A percentile compares a stretch with the other conserved stretches of the same genome.
phyloP scores from a whole-genome alignment of 2,888 invertebrate species.

The Volucella zonaria region DNA sequence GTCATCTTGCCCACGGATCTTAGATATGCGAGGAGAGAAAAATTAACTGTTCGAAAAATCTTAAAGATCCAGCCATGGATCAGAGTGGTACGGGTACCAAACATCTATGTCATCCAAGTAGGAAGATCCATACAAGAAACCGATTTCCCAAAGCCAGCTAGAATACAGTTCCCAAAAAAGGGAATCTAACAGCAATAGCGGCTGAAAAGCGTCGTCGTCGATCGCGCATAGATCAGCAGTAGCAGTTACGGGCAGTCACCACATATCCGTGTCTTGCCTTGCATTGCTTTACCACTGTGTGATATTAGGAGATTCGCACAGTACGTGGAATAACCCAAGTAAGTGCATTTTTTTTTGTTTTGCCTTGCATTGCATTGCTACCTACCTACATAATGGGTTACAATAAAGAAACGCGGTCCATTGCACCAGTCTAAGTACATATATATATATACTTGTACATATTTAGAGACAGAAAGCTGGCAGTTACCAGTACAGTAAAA shows the following conservation, averaged over 20 bases:
- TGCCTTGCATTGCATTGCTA: slow-evolving; percentile 18
- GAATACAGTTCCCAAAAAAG: slow-evolving; percentile 73
- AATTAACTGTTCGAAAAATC: slow-evolving; percentile 71
- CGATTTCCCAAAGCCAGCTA: slow-evolving; percentile 69
- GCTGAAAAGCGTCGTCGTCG: slow-evolving; percentile 26
- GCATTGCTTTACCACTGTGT: slow-evolving; percentile 41
- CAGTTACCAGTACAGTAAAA: slow-evolving; percentile 61
- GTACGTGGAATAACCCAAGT: slow-evolving; percentile 64
- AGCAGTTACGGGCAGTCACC: slow-evolving; percentile 49
- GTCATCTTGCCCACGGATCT: slow-evolving; percentile 60
- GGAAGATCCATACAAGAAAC: slow-evolving; percentile 53
- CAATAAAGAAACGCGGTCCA: slow-evolving; percentile 49
- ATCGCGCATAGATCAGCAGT: slow-evolving; percentile 40
- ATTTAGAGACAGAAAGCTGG: slow-evolving; percentile 47
- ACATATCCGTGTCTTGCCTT: slow-evolving; percentile 62
- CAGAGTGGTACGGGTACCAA: slow-evolving; percentile 58
- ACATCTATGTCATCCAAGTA: slow-evolving; percentile 72
- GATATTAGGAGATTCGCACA: slow-evolving; percentile 72
- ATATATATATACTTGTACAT: slow-evolving; percentile 46
- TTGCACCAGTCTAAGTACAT: slow-evolving; percentile 71
- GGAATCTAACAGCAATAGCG: slow-evolving; percentile 64
- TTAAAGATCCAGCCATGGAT: slow-evolving; percentile 66
- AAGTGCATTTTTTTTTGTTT: slow-evolving; percentile 56
- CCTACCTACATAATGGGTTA: slow-evolving; percentile 26
- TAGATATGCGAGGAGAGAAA: slow-evolving; percentile 62